Evolutionary conservation across 2,113 vertebrate genomes (phyloP).

Genomic region (Megaceryle torquata): DNA sequence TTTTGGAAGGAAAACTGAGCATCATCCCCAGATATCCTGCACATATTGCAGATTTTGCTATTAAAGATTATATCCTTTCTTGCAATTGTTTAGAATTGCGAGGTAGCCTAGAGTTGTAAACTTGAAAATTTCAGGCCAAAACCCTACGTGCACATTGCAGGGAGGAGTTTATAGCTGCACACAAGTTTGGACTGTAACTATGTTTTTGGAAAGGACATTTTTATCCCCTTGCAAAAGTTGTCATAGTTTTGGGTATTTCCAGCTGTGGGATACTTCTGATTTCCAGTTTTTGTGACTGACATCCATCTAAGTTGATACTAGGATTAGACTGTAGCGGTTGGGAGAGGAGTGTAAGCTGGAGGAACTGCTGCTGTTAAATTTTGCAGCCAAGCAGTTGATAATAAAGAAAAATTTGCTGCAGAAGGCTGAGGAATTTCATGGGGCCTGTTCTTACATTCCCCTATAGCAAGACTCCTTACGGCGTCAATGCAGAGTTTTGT

Average conservation of each 20-base stretch:
- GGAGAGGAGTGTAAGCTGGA: background rate
- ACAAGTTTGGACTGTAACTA: background rate
- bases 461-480: background rate
- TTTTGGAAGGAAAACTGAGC: background rate
- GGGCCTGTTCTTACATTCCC: background rate
- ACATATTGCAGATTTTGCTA: background rate
- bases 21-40: background rate
- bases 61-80: background rate
- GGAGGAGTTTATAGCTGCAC: background rate
- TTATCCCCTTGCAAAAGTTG: background rate
- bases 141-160: fast-evolving
- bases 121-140: background rate
- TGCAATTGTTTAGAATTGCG: background rate
- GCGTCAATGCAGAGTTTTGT: background rate
- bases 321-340: background rate
- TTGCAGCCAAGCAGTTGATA: background rate
- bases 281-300: background rate
- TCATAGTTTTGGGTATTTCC: background rate
- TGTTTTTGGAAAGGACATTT: background rate
- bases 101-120: background rate
- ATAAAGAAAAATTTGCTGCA: background rate
- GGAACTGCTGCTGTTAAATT: background rate
- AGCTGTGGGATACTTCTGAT: background rate
- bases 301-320: background rate
- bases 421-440: background rate